Base-by-base conservation (phyloP, 2,113 vertebrate genomes). In the Monarcha castaneiventris region DNA sequence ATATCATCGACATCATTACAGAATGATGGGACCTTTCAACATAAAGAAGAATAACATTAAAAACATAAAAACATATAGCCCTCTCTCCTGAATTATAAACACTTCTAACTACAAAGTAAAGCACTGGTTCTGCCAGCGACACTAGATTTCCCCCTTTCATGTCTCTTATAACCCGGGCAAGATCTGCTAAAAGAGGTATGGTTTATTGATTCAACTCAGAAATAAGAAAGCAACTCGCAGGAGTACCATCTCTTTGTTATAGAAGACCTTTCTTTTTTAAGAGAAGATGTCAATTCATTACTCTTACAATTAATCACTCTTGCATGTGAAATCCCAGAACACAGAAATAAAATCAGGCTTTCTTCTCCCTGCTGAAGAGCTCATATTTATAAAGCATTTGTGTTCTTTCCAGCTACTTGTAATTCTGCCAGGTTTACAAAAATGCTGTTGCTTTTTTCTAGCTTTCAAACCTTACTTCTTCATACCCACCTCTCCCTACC, bases 21-120 rank as follows among this genome's bases (percentile, higher is more conserved):
- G 94, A 99, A 99, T 35, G 98, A 98, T 27, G 99, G 99, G 26
- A 99, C 98, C 99, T 99, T 96, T n/a, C 80, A 95, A 93, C 12
- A 81, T 46, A 87, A 95, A 87, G 66, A 35, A 82, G 62, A 93
- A 46, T 41, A 86, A 43, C 7, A 52, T 89, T 92, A 90, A 79
- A 67, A 88, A 87, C 56, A 48, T 56, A 74, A 77, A 87, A 51
- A 81, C 22, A 56, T 5, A 49, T 4, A 76, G 46, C 5, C 4
- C 17, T 18, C 22, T 71, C 6, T 10, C 16, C 3, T 1, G 3
- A 52, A 11, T 62, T 62, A 51, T 0, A 51, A 66, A 83, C 84
- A 5, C 4, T 71, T 63, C 27, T 46, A 55, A 52, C 59, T 75
- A 35, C 11, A 80, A 46, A 35, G 17, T 48, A 84, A 75, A 58